These are phyloP conservation scores for Adineta ricciae DNA, from an alignment of 2,888 invertebrate genomes.

Conservation along the genomic window DNA sequence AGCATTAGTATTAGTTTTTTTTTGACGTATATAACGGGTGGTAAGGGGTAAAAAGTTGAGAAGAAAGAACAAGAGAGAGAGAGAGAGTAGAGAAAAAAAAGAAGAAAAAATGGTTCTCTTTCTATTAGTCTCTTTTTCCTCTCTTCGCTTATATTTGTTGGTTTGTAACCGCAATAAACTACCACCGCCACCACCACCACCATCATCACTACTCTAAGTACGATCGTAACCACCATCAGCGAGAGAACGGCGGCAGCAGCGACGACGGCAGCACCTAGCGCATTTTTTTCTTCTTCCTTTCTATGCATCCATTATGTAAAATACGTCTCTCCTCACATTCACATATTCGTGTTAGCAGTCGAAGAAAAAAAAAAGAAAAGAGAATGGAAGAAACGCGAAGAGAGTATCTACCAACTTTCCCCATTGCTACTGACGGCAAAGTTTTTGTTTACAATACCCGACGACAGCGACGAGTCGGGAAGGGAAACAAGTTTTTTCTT, in stretches of 20 bases:
- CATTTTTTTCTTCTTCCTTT: neutral
- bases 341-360: neutral
- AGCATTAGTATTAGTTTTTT: neutral
- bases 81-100: no score
- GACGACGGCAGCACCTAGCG: neutral
- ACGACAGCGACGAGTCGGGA: neutral
- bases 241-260: neutral
- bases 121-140: neutral
- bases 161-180: neutral
- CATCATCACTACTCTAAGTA: neutral
- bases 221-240: neutral
- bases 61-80: neutral
- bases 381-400: neutral
- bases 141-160: neutral
- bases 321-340: neutral
- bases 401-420: neutral
- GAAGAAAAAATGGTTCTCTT: neutral
- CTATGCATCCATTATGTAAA: neutral
- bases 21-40: neutral
- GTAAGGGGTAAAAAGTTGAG: neutral
- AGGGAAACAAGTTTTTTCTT: neutral
- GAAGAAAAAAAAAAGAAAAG: neutral
- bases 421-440: neutral
- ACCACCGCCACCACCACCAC: neutral
- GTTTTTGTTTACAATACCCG: neutral